Evolutionary conservation across 2,113 vertebrate species (phyloP), one percentile per base, ranked within the genome.

Genomic region (Mellivora capensis): DNA sequence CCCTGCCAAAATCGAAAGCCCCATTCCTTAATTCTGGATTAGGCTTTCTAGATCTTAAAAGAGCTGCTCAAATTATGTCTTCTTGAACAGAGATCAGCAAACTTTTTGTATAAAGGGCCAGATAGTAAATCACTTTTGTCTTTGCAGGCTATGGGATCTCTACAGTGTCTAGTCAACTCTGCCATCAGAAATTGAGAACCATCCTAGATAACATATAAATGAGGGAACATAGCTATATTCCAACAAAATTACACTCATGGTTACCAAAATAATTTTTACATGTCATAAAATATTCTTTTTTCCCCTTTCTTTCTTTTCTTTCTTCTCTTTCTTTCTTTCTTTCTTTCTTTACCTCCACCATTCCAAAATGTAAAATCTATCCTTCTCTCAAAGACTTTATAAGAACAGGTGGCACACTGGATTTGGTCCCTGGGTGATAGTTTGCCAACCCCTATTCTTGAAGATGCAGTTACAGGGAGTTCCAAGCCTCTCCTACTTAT

Each of bases 1-100:
- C 13, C 7, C 80, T 84, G 82, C 82, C 96, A 49, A 81, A 49
- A 89, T 5, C 17, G 71, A 93, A 97, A 95, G 62, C 7, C 12
- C 20, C 39, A 18, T 72, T 89, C n/a, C 79, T 74, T 89, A 96
- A 87, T 93, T 97, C 89, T 87, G 88, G 57, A 81, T 91, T 82
- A 95, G 44, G 27, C 49, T 91, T 87, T 94, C 59, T 61, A 82
- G 81, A 69, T 80, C 71, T 88, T 82, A 39, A 79, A 88, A 86
- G 21, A 54, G 34, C 25, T 47, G 77, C 64, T 93, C 39, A 62
- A 29, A 62, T 90, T 18, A 54, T 42, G 8, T 72, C 42, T 95
- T 91, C 93, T 79, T 88, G 44, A 88, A 54, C 15, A 82, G 37
- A 57, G 42, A 69, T 29, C 29, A 39, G 85, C 57, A 59, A 57